phyloP scores from a whole-genome alignment of 64 coral and sea anemone species.

The Porites australiensis region DNA sequence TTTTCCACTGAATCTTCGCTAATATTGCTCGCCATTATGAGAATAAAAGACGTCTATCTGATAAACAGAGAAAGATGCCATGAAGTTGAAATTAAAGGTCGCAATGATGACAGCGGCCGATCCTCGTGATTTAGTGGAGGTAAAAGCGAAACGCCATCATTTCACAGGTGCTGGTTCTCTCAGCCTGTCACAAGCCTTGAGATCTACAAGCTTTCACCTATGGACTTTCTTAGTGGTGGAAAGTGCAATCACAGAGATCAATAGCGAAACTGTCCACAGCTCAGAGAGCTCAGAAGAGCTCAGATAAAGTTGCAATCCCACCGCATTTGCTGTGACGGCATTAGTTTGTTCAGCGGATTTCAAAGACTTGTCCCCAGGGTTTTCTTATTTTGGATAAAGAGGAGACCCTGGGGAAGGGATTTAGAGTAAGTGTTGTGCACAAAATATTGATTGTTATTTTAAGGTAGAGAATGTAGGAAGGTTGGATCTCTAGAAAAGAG shows the following conservation, averaged over 20 bases:
- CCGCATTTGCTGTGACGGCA: not conserved
- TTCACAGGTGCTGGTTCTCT: not conserved
- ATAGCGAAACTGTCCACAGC: not conserved
- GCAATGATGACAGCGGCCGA: not conserved
- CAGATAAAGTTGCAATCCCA: not conserved
- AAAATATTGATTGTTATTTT: too few species aligned
- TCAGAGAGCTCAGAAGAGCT: not conserved
- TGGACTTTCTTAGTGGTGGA: not conserved
- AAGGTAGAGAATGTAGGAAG: too few species aligned
- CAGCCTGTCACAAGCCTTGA: not conserved
- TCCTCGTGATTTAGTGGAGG: not conserved
- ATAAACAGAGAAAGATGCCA: not conserved
- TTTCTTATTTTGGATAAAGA: too few species aligned
- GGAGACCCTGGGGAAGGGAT: too few species aligned
- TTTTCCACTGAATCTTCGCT: constrained; percentile 14
- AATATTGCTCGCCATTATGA: constrained; percentile 26
- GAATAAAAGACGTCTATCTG: not conserved
- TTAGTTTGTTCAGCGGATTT: constrained; percentile 3
- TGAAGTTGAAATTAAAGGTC: not conserved
- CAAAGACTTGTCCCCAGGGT: too few species aligned
- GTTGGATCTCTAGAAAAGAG: too few species aligned
- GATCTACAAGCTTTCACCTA: not conserved
- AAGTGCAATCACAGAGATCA: too few species aligned
- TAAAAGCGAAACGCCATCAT: not conserved
- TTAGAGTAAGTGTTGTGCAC: too few species aligned